Percentiles rank a stretch among this genome's conserved stretches.
Conservation (phyloP, 2,888 invertebrate genomes). For the Melangyna quadrimaculata region DNA sequence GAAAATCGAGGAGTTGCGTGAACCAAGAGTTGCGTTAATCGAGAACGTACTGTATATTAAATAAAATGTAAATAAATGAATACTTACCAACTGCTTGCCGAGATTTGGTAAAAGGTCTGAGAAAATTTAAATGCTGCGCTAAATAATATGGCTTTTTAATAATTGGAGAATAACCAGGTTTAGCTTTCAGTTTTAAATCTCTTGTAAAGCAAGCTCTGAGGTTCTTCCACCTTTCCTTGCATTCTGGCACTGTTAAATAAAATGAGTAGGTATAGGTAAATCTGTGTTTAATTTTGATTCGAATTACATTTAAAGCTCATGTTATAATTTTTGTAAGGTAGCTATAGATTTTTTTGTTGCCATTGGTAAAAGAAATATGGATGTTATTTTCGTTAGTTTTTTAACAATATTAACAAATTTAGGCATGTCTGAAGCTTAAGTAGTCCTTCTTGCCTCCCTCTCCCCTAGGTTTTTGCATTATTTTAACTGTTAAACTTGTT, state of each 20-base stretch:
- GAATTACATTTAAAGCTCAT: neutral
- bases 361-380: too few species aligned
- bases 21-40: constrained; percentile 9
- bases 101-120: neutral
- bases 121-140: neutral
- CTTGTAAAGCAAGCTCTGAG: neutral
- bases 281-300: neutral
- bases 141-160: neutral
- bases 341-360: too few species aligned
- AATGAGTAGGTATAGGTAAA: neutral
- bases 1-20: constrained; percentile 27
- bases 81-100: neutral
- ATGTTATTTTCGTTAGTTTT: too few species aligned
- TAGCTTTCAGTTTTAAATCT: neutral
- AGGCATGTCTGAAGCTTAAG: too few species aligned
- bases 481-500: too few species aligned
- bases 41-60: neutral
- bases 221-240: constrained; percentile 5
- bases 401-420: too few species aligned
- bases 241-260: neutral
- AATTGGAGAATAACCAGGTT: neutral
- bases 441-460: too few species aligned
- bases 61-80: neutral
- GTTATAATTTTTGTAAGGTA: too few species aligned
- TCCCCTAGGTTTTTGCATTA: too few species aligned